Evolutionary conservation across 1,140 invertebrate genomes (phyloP), one percentile per base, ranked within the genome.

Genomic region (Drosophila kepulauana): DNA sequence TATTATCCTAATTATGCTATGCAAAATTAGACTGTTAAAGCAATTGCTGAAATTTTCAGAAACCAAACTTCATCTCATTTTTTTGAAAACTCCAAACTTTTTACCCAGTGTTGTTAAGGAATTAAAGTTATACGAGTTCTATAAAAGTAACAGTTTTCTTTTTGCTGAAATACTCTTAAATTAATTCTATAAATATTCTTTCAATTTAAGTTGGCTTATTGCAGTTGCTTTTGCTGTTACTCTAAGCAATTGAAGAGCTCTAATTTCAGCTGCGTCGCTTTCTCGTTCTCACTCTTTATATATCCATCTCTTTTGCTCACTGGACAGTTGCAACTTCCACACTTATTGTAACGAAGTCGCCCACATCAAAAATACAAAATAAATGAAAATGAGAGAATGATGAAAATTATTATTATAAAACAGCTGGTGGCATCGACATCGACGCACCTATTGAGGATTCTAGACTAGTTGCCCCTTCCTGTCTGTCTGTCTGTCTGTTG

Each of bases 361-460:
- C 46, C 63, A 70, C 69, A 75, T 78, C 63, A 66, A 59, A 56
- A 38, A 38, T 10, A 10, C 7, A 38, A 33, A 33, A 33, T 7
- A 33, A 33, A 52, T n/a, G 20, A 25, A 25, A 25, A 25, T 54
- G 13, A 67, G 51, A 58, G 52, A 10, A 72, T 71, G 54, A 81
- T 74, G 74, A 68, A 70, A 76, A 78, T 79, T 74, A 80, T 79
- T 74, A 80, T 43, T 72, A 77, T 52, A 75, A 75, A 81, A 79
- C 85, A 88, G 82, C 85, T 89, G 85, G 78, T 79, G 85, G 51
- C 59, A 25, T n/a, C 56, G 56, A 52, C 45, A 69, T 54, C 64
- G 68, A 63, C 75, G 78, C 73, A 84, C 78, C 84, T 81, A 84
- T 81, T 70, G 85, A 89, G 77, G 85, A 82, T 88, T 71, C 67